A percentile compares a stretch with the other conserved stretches of the same genome.
These are phyloP conservation scores for Danio aesculapii DNA, from an alignment of 2,797 vertebrate genomes.

Conservation along the genomic window DNA sequence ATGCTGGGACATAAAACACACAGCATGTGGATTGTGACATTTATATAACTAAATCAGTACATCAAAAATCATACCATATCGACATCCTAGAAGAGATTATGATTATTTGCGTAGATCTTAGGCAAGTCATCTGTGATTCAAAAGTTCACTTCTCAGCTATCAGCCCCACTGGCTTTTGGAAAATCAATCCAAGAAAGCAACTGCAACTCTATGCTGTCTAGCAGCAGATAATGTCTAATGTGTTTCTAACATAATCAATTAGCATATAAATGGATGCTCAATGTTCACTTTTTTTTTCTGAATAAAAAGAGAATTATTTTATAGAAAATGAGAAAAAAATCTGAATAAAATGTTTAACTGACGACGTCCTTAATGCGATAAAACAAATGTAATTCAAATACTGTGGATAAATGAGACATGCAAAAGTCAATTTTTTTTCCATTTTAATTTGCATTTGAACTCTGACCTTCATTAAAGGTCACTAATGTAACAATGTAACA, in stretches of 20 bases:
- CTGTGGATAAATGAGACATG: background rate
- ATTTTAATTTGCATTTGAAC: slow-evolving; percentile 4
- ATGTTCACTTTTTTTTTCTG: background rate
- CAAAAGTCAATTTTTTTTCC: background rate
- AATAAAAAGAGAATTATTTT: background rate
- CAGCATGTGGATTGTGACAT: background rate
- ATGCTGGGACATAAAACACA: background rate
- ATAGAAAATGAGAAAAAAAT: too few species aligned
- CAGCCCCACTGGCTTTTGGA: slow-evolving; percentile 38
- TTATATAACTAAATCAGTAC: background rate
- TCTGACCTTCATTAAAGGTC: background rate
- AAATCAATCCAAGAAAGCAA: slow-evolving; percentile 38
- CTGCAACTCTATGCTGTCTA: background rate
- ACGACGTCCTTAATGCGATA: background rate
- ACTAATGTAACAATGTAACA: slow-evolving; percentile 7
- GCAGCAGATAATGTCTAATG: background rate
- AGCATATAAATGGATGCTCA: too few species aligned
- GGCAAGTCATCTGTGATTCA: slow-evolving; percentile 59
- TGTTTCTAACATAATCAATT: slow-evolving; percentile 1
- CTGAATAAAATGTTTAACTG: background rate
- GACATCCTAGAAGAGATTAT: background rate
- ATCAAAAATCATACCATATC: background rate
- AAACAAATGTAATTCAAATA: background rate
- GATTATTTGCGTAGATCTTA: background rate
- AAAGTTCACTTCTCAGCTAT: slow-evolving; percentile 45